Base-by-base conservation (phyloP, 2,888 invertebrate species). In the Eupithecia tripunctaria region DNA sequence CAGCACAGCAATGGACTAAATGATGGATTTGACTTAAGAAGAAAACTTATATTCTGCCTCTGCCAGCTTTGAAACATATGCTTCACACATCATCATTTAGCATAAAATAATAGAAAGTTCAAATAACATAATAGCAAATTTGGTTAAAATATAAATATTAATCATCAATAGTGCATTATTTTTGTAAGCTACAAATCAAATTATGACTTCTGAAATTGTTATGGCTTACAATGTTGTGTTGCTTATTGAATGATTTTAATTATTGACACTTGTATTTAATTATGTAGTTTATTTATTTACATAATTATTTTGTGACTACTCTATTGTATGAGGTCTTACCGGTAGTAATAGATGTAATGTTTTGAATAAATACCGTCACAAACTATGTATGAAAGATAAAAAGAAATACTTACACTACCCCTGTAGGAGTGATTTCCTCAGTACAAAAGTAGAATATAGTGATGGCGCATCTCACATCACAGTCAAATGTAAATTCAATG, bases 401-500 rank as follows among this genome's bases (percentile, higher is more conserved):
- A 62, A 32, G 2, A 62, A 62, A 71, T 38, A 96, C 97, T 96
- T 94, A 98, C 96, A 96, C 96, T 70, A 98, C 96, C 41, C 98
- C 98, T 86, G 96, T 97, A 27, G 97, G 96, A 65, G 97, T 97
- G 14, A 98, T 96, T 87, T 99, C 99, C 90, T 99, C 99, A 1
- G 97, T 96, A 85, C 99, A 99, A 91, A 99, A 98, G 89, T 99
- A 99, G 91, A 98, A 98, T 79, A 99, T 96, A 43, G 98, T 99
- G 76, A 99, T 98, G 29, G 98, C 97, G 94, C 99, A 99, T 83
- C 97, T 96, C 6, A 98, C 98, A 89, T 99, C 99, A 86, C 98
- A 97, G 91, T 99, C 99, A 94, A 99, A 99, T 1, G 97, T 97
- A 87, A 99, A 99, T 93, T 99, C 99, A 84, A 99, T 97, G 86